Base-by-base conservation (phyloP, 2,797 vertebrate genomes). In the Rhynchonycteris naso region DNA sequence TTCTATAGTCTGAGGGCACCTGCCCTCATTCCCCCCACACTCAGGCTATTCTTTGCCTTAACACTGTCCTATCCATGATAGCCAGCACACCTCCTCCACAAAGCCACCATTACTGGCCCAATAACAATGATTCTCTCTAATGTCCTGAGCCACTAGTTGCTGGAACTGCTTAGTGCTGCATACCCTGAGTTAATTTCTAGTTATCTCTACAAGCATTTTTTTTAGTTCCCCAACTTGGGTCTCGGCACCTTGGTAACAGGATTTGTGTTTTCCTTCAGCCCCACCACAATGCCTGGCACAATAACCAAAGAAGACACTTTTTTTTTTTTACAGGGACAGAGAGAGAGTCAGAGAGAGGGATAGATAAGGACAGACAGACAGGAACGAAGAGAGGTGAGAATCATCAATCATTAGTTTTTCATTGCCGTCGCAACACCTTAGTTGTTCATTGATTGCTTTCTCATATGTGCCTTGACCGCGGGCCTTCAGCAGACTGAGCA, bases 101-200 rank as follows among this genome's bases (percentile, higher is more conserved):
- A 33, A 63, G 56, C 28, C 16, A 16, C 71, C 2, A 0, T 21
- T 61, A 19, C n/a, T 7, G 21, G 2, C 65, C 33, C 88, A 56
- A 16, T 14, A 26, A 83, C 16, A 71, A 35, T 2, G 24, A 59
- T 65, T 28, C 74, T 72, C 65, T 59, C 22, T 59, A 10, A 15
- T 22, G 38, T 71, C 63, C 47, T 1, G 50, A 65, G 24, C 35
- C 47, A 91, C 11, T 0, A 59, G n/a, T 13, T n/a, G n/a, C 19
- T 21, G 5, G 9, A 33, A 15, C 5, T 0, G 0, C 52, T 63
- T 7, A 2, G 68, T 18, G 8, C 43, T 66, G 56, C 15, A 7
- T n/a, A 56, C 7, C n/a, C 14, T 19, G 12, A 4, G 47, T 54
- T 50, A 15, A 7, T 24, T 16, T 59, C 58, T 2, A 26, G 47